A percentile compares a stretch with the other conserved stretches of the same genome.
Evolutionary conservation across 1,140 invertebrate species (phyloP).

Genomic region (Pissodes strobi): DNA sequence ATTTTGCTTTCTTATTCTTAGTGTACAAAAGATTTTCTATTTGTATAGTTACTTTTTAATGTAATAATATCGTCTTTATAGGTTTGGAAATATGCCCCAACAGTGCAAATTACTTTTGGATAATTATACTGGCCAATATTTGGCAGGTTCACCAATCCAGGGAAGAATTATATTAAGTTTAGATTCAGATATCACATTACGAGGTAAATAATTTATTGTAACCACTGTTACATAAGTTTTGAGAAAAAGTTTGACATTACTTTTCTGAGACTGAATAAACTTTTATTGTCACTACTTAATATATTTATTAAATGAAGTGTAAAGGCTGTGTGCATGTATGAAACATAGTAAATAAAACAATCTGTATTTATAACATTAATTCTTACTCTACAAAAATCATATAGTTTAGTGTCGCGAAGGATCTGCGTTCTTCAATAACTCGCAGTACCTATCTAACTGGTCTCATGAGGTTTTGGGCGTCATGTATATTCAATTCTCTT

Average conservation of each 20-base stretch:
- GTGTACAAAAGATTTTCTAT: too few species aligned
- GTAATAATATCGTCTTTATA: neutral
- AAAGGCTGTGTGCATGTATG: too few species aligned
- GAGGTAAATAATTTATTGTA: conserved; percentile 23
- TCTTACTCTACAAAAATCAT: too few species aligned
- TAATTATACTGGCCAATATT: conserved; percentile 39
- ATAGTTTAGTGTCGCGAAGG: too few species aligned
- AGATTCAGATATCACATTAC: conserved; percentile 24
- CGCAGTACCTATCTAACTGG: too few species aligned
- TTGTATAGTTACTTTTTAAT: too few species aligned
- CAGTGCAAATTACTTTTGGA: conserved; percentile 38
- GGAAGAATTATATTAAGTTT: conserved; percentile 35
- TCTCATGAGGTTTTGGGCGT: too few species aligned
- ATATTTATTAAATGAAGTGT: conserved; percentile 1
- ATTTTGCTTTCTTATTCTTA: too few species aligned
- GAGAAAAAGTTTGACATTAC: too few species aligned
- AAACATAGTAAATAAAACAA: too few species aligned
- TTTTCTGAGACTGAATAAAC: neutral
- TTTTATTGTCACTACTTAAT: neutral
- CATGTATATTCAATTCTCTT: too few species aligned
- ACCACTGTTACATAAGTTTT: neutral
- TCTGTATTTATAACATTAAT: neutral
- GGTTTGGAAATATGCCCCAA: conserved; percentile 21
- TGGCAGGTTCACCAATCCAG: conserved; percentile 29
- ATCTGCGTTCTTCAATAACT: too few species aligned